Base-by-base conservation (phyloP, 2,888 invertebrate species). In the Agonopterix heracliana region DNA sequence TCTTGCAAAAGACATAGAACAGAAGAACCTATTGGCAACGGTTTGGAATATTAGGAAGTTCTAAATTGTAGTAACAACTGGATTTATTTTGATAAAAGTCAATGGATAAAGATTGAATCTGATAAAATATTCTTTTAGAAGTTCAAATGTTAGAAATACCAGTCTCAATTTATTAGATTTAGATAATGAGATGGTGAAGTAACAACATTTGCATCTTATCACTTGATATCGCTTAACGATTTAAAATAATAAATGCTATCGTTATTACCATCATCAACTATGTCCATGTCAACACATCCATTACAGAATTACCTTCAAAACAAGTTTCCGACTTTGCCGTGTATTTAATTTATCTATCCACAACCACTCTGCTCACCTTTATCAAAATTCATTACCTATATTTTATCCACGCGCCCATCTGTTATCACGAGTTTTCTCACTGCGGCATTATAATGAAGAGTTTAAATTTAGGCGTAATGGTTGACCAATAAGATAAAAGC, bases 401-500 rank as follows among this genome's bases (percentile, higher is more conserved):
- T 81, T 78, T 81, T 77, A 82, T 82, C 75, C 78, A 78, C 75
- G 74, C 74, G 73, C 67, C 61, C 66, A 73, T 71, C 72, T 73
- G 71, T 81, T 86, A 85, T 86, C 84, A 74, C 66, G 64, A 78
- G 71, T 84, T 87, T 83, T 83, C 86, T 86, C 87, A 78, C 84
- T 80, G 81, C 78, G 74, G 79, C 80, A 78, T 79, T 77, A 80
- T 86, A 87, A 87, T 87, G 84, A 87, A 87, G 86, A 86, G 85
- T 87, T 87, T 86, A 87, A 86, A 87, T 87, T 87, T 87, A 87
- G 84, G 82, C 83, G 78, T 86, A 86, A 86, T 87, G 84, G 83
- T 83, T 83, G 84, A 85, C 86, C 86, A 88, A 87, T 86, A 86
- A 87, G 86, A 88, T 86, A 85, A 88, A 86, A 85, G 80, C 78